Percentiles rank a stretch among this genome's conserved stretches.
These are phyloP conservation scores for Zygothrica quintamaculata DNA, from an alignment of 2,888 invertebrate genomes.

Conservation along the genomic window DNA sequence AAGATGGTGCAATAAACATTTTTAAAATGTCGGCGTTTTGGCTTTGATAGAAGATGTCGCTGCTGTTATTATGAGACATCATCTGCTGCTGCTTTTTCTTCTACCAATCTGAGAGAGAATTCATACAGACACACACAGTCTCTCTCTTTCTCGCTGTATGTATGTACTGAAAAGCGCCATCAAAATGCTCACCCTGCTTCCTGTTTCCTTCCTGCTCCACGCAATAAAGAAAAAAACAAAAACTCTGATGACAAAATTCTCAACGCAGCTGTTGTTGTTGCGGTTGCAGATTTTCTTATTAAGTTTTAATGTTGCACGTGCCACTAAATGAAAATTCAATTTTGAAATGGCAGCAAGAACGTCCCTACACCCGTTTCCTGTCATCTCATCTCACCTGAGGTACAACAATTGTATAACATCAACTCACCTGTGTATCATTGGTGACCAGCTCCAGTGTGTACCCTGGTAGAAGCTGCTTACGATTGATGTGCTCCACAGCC, in stretches of 20 bases:
- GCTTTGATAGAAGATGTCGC: slow-evolving; percentile 67
- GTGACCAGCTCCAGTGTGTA: slow-evolving; percentile 90
- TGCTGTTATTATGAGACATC: slow-evolving; percentile 26
- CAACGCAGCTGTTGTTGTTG: slow-evolving; percentile 19
- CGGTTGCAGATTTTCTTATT: slow-evolving; percentile 76
- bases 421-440: slow-evolving; percentile 93
- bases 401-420: too few relatives aligned
- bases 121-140: too few relatives aligned
- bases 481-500: slow-evolving; percentile 92
- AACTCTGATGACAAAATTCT: slow-evolving; percentile 57
- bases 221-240: slow-evolving; percentile 51
- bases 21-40: slow-evolving; percentile 74
- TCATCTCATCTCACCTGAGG: not conserved
- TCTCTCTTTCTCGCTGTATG: slow-evolving; percentile 14
- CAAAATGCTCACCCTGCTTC: slow-evolving; percentile 38
- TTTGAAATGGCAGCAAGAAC: slow-evolving; percentile 61
- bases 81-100: not conserved
- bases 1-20: slow-evolving; percentile 77
- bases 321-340: slow-evolving; percentile 77
- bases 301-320: slow-evolving; percentile 75
- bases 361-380: not conserved
- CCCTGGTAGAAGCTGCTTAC: slow-evolving; percentile 88
- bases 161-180: slow-evolving; percentile 58
- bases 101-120: not conserved
- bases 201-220: slow-evolving; percentile 19